Evolutionary conservation across 2,888 invertebrate genomes (phyloP).

Genomic region (Macrosiphum euphorbiae): DNA sequence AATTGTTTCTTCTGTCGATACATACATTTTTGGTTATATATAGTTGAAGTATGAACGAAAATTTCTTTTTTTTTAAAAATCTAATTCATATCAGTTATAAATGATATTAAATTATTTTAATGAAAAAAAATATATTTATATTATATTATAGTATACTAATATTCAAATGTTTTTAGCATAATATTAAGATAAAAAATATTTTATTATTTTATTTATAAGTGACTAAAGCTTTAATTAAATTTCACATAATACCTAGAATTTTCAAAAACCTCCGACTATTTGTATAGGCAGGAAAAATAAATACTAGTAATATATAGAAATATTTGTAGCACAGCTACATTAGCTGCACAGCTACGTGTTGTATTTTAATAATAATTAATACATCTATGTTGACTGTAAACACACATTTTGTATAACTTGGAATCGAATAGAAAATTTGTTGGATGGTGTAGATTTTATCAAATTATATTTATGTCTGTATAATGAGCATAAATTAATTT

Average conservation of each 20-base stretch:
- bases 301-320: neutral
- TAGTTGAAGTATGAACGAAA: too few species aligned
- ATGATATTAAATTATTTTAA: neutral
- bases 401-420: neutral
- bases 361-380: neutral
- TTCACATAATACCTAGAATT: neutral
- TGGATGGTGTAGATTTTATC: neutral
- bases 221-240: neutral
- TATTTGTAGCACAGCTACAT: too few species aligned
- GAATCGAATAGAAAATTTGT: neutral
- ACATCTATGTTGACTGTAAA: neutral
- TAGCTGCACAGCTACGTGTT: neutral
- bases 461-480: neutral
- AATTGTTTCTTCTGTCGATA: neutral
- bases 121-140: neutral
- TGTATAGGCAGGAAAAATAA: neutral
- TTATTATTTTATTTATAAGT: neutral
- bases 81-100: neutral
- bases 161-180: neutral
- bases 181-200: neutral
- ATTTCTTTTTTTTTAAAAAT: neutral
- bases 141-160: neutral
- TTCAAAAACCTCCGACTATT: neutral
- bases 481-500: neutral
- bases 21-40: neutral